These are phyloP conservation scores for Chymomyza caudatula DNA, from an alignment of 2,888 invertebrate genomes.

Conservation along the genomic window DNA sequence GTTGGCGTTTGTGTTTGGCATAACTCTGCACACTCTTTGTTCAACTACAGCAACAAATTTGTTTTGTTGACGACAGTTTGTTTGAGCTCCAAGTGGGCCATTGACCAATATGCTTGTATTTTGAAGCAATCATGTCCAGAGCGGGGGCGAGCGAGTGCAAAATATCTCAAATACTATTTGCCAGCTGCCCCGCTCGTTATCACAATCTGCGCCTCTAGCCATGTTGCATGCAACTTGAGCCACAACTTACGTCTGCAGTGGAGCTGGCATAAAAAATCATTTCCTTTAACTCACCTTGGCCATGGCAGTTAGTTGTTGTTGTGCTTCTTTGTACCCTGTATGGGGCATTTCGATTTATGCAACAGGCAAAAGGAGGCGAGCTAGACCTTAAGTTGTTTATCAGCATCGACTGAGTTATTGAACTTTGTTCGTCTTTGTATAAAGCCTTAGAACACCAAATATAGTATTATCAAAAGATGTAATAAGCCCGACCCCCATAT, in stretches of 20 bases:
- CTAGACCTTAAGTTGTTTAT: too few relatives aligned
- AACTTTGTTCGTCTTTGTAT: too few relatives aligned
- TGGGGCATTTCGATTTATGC: background rate
- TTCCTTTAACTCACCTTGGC: slow-evolving; percentile 33
- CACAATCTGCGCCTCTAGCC: background rate
- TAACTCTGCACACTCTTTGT: background rate
- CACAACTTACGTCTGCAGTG: background rate
- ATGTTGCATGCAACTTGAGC: background rate
- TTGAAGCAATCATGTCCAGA: background rate
- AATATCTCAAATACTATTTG: background rate
- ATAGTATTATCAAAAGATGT: too few relatives aligned
- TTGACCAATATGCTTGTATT: background rate
- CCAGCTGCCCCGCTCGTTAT: background rate
- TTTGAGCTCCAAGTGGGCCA: background rate
- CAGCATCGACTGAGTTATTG: too few relatives aligned
- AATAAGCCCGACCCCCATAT: too few relatives aligned
- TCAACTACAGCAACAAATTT: background rate
- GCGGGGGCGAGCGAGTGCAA: background rate
- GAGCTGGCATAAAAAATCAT: background rate
- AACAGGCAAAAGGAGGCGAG: too few relatives aligned
- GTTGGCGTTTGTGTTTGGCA: too few relatives aligned
- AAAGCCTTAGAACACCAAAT: too few relatives aligned
- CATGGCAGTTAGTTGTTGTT: slow-evolving; percentile 7
- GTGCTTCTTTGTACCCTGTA: background rate
- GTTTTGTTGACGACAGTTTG: background rate